Base-by-base conservation (phyloP, 2,888 invertebrate species). In the Rotaria socialis region DNA sequence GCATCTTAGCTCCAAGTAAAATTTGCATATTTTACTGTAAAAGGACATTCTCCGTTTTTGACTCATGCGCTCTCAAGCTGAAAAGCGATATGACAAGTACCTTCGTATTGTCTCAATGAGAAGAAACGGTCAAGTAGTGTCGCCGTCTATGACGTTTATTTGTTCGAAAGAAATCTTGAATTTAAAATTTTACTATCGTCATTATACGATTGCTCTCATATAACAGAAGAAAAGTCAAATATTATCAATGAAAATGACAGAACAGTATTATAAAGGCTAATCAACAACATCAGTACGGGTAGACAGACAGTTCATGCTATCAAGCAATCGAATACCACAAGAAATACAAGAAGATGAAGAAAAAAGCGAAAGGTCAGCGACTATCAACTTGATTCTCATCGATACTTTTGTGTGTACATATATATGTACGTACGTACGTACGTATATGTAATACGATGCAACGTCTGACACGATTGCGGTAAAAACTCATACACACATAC, bases 341-440 rank as follows among this genome's bases (percentile, higher is more conserved):
- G 67, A 41, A 24, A 24, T 6, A 67, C 4, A 27, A 67, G 19
- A 35, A 67, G 19, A 55, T 16, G 52, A 55, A 55, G 16, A 50
- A 50, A 50, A 52, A 52, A 52, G 2, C 35, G 52, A 67, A 67
- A 67, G 67, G 67, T 67, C 67, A 67, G 67, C 67, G 27, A 19
- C 35, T 67, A 67, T 67, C 35, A 67, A 35, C 35, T 35, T 67
- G 67, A 67, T 67, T 67, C 67, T 67, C 67, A 67, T 67, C 67
- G 6, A 41, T 67, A 67, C 67, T 35, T 67, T 1, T 41, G 35
- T n/a, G n/a, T n/a, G n/a, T n/a, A n/a, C n/a, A 35, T 35, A 35
- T 35, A 35, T 35, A 35, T 35, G 35, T 35, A 35, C 35, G 35
- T 35, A 35, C n/a, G n/a, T n/a, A n/a, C n/a, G n/a, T n/a, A n/a